Base-by-base conservation (phyloP, 2,113 vertebrate species). In the Protobothrops flavoviridis region DNA sequence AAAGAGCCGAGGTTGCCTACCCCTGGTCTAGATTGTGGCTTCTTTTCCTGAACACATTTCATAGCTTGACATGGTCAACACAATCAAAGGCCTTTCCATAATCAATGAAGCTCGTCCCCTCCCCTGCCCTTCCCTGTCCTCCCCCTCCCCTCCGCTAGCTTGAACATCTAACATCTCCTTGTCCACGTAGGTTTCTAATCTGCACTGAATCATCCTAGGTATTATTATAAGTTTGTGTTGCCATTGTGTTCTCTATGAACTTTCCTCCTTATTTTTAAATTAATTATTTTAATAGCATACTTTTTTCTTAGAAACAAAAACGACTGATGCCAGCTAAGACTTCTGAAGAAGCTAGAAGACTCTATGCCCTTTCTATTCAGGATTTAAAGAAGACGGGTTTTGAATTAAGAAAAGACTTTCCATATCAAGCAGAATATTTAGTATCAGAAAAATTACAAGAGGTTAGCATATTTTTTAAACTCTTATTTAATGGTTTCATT, bases 371-470 rank as follows among this genome's bases (percentile, higher is more conserved):
- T 29, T 95, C 97, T 74, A 95, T 95, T 21, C 96, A 98, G 33
- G 93, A 94, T 0, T 93, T 98, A 92, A 94, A 96, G 90, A 94
- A 88, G 6, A 81, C 93, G 43, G 97, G 97, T 69, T 97, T 98
- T 94, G 86, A 93, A 57, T 94, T 89, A 74, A 96, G 81, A 92
- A 93, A 93, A 92, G n/a, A 11, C 20, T 94, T 97, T 50, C 97
- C 97, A 10, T 61, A 94, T 0, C 90, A 97, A 95, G 96, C 95
- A 64, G 94, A 85, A 45, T 94, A 90, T 5, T 94, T 99, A 81
- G 98, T 96, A 64, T 99, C 99, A 4, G 91, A 95, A 55, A 96
- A 98, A 85, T 93, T 99, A 26, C 97, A 98, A 93, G 97, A 98
- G 97, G 98, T 98, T 89, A 95, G 97, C 92, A 4, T 55, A 61